phyloP scores from a whole-genome alignment of 1,140 invertebrate species.

The Acromyrmex charruanus region DNA sequence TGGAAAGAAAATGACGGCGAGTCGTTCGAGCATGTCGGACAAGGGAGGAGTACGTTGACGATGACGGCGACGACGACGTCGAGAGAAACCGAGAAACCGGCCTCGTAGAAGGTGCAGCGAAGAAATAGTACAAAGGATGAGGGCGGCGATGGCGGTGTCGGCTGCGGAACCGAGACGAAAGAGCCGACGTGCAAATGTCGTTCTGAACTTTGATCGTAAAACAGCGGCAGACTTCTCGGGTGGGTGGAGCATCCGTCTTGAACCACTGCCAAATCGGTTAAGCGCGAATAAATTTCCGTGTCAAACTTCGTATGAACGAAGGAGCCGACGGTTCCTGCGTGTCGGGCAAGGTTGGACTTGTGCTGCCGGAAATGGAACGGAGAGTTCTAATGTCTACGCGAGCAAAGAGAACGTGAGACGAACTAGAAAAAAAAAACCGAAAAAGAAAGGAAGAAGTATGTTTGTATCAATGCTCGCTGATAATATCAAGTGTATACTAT shows the following conservation, averaged over 20 bases:
- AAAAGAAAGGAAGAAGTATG: background rate
- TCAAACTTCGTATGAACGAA: constrained; percentile 81
- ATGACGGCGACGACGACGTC: constrained; percentile 16
- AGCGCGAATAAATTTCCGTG: constrained; percentile 86
- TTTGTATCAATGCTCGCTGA: background rate
- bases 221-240: constrained; percentile 74
- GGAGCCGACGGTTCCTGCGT: constrained; percentile 33
- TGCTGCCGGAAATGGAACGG: constrained; percentile 40
- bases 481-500: constrained; percentile 1
- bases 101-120: constrained; percentile 50
- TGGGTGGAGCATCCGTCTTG: constrained; percentile 81
- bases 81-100: constrained; percentile 59
- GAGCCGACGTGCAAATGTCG: constrained; percentile 83
- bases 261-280: constrained; percentile 85
- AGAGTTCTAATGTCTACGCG: background rate
- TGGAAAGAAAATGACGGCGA: constrained; percentile 61
- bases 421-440: background rate
- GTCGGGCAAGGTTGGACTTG: constrained; percentile 49
- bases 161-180: constrained; percentile 70
- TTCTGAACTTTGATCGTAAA: constrained; percentile 85
- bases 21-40: constrained; percentile 59
- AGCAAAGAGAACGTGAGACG: background rate
- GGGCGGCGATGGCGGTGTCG: constrained; percentile 47
- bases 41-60: background rate
- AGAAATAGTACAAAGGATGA: constrained; percentile 67